These are phyloP conservation scores for Thalassarche chlororhynchos DNA, from an alignment of 2,113 vertebrate species.

Conservation along the genomic window DNA sequence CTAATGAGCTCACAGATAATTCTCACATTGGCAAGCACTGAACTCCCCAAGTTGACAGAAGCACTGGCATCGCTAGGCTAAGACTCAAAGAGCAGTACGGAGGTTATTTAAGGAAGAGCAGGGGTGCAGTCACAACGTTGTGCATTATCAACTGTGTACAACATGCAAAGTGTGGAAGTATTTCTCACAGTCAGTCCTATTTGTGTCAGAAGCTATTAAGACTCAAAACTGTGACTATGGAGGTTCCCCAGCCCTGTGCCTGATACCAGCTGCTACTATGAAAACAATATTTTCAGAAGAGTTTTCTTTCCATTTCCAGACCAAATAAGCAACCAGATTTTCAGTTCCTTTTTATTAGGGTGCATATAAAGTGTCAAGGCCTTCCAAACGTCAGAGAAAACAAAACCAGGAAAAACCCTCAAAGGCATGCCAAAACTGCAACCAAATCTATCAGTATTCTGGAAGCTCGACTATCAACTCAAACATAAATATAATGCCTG, in stretches of 20 bases:
- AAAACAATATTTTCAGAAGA: background rate
- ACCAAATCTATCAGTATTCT: background rate
- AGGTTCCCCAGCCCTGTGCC: background rate
- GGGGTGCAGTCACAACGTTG: background rate
- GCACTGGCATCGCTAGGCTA: background rate
- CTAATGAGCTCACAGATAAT: constrained; percentile 24
- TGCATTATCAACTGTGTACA: background rate
- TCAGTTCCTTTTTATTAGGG: background rate
- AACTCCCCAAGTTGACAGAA: background rate
- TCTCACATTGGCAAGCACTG: background rate
- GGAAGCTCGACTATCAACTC: background rate
- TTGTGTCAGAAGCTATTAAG: constrained; percentile 44
- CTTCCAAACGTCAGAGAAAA: background rate
- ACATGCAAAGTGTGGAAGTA: background rate
- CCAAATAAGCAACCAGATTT: background rate
- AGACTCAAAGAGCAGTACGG: background rate
- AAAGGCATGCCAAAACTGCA: background rate
- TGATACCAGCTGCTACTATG: background rate
- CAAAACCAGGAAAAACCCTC: background rate
- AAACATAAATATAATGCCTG: background rate
- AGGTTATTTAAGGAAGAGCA: constrained; percentile 8
- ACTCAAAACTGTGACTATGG: background rate
- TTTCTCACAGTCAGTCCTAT: constrained; percentile 18
- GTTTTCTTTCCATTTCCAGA: background rate
- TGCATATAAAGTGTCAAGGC: background rate